These are phyloP conservation scores for Saccopteryx bilineata DNA, from an alignment of 2,113 vertebrate genomes.

Conservation along the genomic window DNA sequence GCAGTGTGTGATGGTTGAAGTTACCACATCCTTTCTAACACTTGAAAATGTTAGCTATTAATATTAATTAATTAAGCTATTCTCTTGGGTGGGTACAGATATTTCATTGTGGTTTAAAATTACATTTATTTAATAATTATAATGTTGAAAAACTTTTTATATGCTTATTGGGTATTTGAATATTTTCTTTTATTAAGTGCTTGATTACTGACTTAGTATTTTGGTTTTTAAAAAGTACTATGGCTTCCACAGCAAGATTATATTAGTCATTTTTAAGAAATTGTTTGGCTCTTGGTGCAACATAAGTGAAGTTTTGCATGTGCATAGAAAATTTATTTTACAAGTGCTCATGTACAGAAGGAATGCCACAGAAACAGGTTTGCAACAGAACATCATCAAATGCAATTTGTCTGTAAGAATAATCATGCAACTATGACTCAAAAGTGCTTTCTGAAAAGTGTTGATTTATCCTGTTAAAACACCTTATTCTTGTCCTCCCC, in stretches of 20 bases:
- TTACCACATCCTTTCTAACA: background rate
- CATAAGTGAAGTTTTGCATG: constrained; percentile 8
- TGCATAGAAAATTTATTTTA: constrained; percentile 11
- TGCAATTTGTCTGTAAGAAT: constrained; percentile 5
- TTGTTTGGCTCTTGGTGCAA: constrained; percentile 31
- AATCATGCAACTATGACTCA: constrained; percentile 12
- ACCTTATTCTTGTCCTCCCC: background rate
- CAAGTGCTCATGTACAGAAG: background rate
- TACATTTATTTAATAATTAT: constrained; percentile 53
- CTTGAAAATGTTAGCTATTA: constrained; percentile 6
- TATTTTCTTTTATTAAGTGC: constrained; percentile 30
- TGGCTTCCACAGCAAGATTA: constrained; percentile 17
- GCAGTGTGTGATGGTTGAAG: background rate
- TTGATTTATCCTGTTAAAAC: background rate
- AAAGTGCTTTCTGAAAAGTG: constrained; percentile 37
- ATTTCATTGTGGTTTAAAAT: constrained; percentile 58
- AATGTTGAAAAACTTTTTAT: background rate
- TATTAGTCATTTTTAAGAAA: constrained; percentile 11
- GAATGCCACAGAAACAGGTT: constrained; percentile 26
- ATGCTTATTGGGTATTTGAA: constrained; percentile 32
- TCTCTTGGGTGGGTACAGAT: background rate
- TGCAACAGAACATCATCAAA: background rate
- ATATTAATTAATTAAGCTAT: background rate
- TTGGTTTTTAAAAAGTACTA: constrained; percentile 35
- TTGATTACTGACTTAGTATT: constrained; percentile 22